A percentile compares a stretch with the other conserved stretches of the same genome.
Conservation (phyloP, 2,113 vertebrate genomes). For the Pseudorasbora parva region DNA sequence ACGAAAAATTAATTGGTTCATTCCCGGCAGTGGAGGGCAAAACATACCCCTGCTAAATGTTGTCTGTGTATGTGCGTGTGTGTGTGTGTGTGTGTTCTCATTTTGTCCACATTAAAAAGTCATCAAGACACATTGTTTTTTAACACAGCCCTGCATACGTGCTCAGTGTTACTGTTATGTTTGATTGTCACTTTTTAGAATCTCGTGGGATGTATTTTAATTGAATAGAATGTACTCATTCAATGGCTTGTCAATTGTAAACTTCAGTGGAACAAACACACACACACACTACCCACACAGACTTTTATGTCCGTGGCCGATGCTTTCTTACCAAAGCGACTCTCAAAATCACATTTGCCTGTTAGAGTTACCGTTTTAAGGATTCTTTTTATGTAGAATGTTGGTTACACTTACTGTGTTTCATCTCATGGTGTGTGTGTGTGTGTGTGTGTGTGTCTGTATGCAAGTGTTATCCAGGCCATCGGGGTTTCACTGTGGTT, state of each 20-base stretch:
- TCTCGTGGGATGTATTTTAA: slow-evolving; percentile 55
- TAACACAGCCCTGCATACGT: neutral
- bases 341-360: slow-evolving; percentile 1
- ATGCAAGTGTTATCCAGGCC: slow-evolving; percentile 64
- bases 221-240: slow-evolving; percentile 59
- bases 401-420: neutral
- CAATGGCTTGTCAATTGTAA: slow-evolving; percentile 52
- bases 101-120: neutral
- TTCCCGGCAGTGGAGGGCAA: slow-evolving; percentile 17
- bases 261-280: slow-evolving; percentile 34
- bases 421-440: slow-evolving; percentile 23
- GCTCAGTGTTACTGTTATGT: slow-evolving; percentile 35
- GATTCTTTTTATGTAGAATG: slow-evolving; percentile 12
- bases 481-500: slow-evolving; percentile 81
- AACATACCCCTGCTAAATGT: slow-evolving; percentile 1
- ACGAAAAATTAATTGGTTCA: slow-evolving; percentile 12
- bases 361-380: slow-evolving; percentile 1
- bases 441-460: slow-evolving; percentile 8
- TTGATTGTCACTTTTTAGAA: slow-evolving; percentile 43
- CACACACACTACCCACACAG: slow-evolving; percentile 20
- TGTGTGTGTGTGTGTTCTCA: neutral
- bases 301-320: slow-evolving; percentile 23
- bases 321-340: slow-evolving; percentile 37
- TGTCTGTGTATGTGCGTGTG: neutral
- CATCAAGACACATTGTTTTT: neutral